These are phyloP conservation scores for Channallabes apus DNA, from an alignment of 2,797 vertebrate species.

Conservation along the genomic window DNA sequence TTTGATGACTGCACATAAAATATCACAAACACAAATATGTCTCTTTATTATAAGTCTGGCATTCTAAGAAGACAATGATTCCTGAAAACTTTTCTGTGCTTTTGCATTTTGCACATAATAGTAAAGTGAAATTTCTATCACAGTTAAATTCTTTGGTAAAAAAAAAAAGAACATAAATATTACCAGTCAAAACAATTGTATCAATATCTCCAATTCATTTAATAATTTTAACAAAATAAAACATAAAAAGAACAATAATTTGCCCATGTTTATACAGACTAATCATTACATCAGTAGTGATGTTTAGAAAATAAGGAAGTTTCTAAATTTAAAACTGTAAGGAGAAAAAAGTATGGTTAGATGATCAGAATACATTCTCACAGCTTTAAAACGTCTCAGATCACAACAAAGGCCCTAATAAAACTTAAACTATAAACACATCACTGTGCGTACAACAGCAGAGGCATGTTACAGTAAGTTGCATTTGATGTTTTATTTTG, in stretches of 20 bases:
- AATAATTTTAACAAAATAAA: neutral
- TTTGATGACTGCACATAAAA: neutral
- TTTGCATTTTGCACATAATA: constrained; percentile 1
- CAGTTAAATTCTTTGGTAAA: neutral
- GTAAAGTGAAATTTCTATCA: neutral
- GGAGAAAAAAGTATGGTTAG: neutral
- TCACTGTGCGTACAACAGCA: neutral
- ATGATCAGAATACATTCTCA: neutral
- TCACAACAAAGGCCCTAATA: neutral
- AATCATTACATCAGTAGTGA: constrained; percentile 2
- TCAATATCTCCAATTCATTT: constrained; percentile 3
- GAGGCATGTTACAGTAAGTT: constrained; percentile 6
- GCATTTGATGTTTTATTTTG: constrained; percentile 4
- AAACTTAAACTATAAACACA: neutral
- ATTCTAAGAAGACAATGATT: constrained; percentile 1
- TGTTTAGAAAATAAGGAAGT: neutral
- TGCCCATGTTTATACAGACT: neutral
- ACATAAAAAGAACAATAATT: neutral
- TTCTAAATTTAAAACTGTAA: neutral
- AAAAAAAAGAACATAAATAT: neutral
- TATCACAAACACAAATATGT: neutral
- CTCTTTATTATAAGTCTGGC: constrained; percentile 7
- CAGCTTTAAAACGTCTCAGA: neutral
- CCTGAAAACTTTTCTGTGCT: neutral
- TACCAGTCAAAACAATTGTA: neutral